phyloP scores from a whole-genome alignment of 2,797 vertebrate genomes.

The Monodelphis domestica region DNA sequence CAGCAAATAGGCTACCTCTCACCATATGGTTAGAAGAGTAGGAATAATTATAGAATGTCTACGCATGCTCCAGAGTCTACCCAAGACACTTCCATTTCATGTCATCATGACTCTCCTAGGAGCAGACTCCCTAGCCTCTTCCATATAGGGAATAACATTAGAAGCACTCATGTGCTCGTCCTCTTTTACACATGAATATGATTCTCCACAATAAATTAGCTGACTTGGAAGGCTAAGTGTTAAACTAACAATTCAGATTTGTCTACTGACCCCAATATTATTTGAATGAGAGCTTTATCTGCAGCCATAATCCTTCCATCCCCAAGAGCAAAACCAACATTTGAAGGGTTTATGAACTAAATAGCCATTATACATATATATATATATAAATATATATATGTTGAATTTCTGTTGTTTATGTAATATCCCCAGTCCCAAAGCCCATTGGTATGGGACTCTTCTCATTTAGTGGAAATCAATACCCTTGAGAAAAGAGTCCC shows the following conservation, averaged over 20 bases:
- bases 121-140: not conserved
- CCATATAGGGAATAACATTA: not conserved
- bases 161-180: not conserved
- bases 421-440: not conserved
- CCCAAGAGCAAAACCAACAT: not conserved
- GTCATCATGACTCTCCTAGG: not conserved
- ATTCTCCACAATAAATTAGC: not conserved
- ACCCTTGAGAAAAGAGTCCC: not conserved
- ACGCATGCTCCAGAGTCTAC: not conserved
- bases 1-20: not conserved
- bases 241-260: not conserved
- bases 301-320: not conserved
- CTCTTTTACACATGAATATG: not conserved
- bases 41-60: not conserved
- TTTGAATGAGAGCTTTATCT: not conserved
- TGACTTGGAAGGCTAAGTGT: not conserved
- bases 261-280: not conserved
- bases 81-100: not conserved
- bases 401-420: not conserved
- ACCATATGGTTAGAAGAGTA: not conserved
- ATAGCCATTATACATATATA: not conserved
- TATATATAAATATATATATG: not conserved
- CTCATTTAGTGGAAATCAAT: not conserved
- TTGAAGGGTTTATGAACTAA: not conserved
- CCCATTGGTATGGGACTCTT: not conserved